These are phyloP conservation scores for Lutjanus campechanus DNA, from an alignment of 2,797 vertebrate species.

Conservation along the genomic window DNA sequence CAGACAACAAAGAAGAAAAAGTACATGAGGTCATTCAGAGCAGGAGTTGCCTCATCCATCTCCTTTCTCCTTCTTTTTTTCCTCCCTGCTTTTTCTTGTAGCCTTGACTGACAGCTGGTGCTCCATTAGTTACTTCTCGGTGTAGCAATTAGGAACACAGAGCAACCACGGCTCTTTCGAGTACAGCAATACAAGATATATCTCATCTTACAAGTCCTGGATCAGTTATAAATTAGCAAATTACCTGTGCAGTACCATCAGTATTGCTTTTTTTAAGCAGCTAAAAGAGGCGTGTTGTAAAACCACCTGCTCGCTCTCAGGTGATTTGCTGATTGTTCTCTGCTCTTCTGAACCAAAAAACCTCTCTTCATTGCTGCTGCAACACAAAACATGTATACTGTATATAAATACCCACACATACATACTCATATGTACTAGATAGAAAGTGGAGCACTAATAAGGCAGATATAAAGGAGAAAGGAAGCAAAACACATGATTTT, in stretches of 20 bases:
- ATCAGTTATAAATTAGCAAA: conserved; percentile 22
- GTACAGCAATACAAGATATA: conserved; percentile 14
- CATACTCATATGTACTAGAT: background rate
- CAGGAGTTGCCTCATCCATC: conserved; percentile 40
- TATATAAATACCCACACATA: background rate
- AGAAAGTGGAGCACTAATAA: background rate
- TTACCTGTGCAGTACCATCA: background rate
- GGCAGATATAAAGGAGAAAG: background rate
- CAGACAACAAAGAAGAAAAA: conserved; percentile 19
- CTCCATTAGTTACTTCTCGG: conserved; percentile 20
- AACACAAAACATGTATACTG: background rate
- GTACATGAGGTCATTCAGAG: conserved; percentile 32
- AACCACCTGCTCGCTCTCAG: conserved; percentile 3
- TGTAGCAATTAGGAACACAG: conserved; percentile 33
- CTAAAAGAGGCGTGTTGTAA: background rate
- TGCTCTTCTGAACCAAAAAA: background rate
- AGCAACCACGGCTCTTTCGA: background rate
- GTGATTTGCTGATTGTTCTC: background rate
- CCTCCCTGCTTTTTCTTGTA: conserved; percentile 12
- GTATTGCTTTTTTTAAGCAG: background rate
- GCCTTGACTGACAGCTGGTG: conserved; percentile 27
- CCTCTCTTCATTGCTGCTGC: background rate
- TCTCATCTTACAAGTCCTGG: conserved; percentile 9
- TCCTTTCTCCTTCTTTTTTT: background rate
- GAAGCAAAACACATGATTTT: conserved; percentile 8